Percentiles rank a stretch among this genome's conserved stretches.
phyloP scores from a whole-genome alignment of 2,797 vertebrate species.

The Merluccius polli region DNA sequence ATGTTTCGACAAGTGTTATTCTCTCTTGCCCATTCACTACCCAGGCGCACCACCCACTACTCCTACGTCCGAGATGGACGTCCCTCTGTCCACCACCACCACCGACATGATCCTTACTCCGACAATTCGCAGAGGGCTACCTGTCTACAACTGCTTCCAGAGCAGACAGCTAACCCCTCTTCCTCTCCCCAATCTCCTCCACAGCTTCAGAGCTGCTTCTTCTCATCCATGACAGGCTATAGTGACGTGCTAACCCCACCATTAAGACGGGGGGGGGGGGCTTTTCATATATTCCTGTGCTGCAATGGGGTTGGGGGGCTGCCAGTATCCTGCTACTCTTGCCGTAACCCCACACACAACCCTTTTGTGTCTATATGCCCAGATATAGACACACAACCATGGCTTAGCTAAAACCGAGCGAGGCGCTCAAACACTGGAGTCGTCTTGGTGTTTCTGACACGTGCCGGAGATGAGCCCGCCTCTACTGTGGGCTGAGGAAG shows the following conservation, averaged over 20 bases:
- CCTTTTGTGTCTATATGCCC: too few relatives aligned
- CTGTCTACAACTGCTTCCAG: background rate
- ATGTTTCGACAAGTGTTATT: background rate
- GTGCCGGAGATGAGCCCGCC: background rate
- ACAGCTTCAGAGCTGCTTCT: background rate
- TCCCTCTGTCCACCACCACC: background rate
- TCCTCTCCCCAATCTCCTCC: background rate
- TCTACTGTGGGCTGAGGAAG: background rate
- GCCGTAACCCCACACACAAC: too few relatives aligned
- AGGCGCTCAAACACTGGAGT: background rate
- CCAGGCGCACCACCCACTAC: background rate
- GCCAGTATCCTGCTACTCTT: too few relatives aligned
- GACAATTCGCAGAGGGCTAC: background rate
- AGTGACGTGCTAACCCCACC: background rate
- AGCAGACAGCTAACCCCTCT: background rate
- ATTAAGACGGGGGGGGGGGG: too few relatives aligned
- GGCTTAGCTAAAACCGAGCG: background rate
- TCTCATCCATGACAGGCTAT: background rate
- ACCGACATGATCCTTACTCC: background rate
- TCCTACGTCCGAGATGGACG: background rate
- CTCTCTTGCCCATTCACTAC: background rate
- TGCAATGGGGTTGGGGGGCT: too few relatives aligned
- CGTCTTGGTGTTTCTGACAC: background rate
- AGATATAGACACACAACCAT: background rate
- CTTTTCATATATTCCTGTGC: background rate